Evolutionary conservation across 2,113 vertebrate species (phyloP), one percentile per base, ranked within the genome.

Genomic region (Nothocercus nigrocapillus): DNA sequence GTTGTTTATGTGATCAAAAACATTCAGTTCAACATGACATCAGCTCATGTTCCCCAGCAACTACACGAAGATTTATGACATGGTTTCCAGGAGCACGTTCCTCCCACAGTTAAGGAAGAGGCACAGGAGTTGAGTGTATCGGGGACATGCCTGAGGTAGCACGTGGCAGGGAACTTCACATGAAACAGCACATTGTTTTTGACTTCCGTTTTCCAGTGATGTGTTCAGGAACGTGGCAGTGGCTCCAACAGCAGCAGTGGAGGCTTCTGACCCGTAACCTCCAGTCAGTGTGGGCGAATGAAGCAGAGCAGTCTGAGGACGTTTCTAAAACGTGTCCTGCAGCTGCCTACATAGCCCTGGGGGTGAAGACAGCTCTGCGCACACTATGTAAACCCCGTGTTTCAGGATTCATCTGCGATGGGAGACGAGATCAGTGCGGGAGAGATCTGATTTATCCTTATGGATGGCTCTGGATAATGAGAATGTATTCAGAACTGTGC

Each of bases 91-190:
- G 67, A 93, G 68, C 42, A 27, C 53, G 68, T 81, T 96, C 85
- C 61, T 86, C 76, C 61, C 83, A 64, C 66, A 95, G 32, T 88
- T 88, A 90, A 85, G 40, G 59, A 80, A 70, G 80, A 93, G 79
- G 86, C 73, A 84, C 63, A 90, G 49, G 49, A 85, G 72, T 88
- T 78, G 79, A 95, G 82, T 42, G 22, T 38, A 75, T 85, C 32
- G 69, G 88, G 93, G 47, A 10, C 54, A 13, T 86, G 82, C 56
- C 76, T 95, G 56, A 53, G 81, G 32, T 72, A 84, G 68, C 53
- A 80, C 63, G 62, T 93, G 32, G 51, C 76, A 84, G 61, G 1
- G 36, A 85, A 51, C 56, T 95, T 94, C 85, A 30, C 62, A 36
- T 75, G 83, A 90, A 84, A 32, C 44, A 86, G 62, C 62, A 62